phyloP scores from a whole-genome alignment of 2,113 vertebrate genomes.

The Ochotona curzoniae region DNA sequence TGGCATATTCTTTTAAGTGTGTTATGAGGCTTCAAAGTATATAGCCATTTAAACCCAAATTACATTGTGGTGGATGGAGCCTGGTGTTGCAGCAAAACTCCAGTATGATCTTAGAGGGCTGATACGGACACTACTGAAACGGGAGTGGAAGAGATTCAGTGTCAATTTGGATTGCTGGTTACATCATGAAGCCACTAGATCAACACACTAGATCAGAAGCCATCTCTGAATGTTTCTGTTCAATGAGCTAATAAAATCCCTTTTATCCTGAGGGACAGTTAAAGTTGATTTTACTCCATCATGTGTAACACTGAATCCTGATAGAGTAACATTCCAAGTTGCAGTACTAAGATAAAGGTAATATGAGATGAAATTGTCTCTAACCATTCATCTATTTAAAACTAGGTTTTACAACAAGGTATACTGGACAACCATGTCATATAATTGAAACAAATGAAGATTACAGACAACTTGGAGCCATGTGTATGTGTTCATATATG shows the following conservation, averaged over 20 bases:
- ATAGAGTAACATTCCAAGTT: neutral
- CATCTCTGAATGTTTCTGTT: slow-evolving; percentile 40
- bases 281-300: neutral
- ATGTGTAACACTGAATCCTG: neutral
- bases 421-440: slow-evolving; percentile 3
- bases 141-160: slow-evolving; percentile 20
- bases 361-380: slow-evolving; percentile 11
- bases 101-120: neutral
- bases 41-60: slow-evolving; percentile 38
- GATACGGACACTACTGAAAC: neutral
- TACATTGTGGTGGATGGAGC: neutral
- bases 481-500: neutral
- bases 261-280: neutral
- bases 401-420: neutral
- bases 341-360: slow-evolving; percentile 1
- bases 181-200: slow-evolving; percentile 35
- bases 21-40: slow-evolving; percentile 22
- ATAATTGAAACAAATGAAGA: neutral
- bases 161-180: neutral
- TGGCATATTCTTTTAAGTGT: neutral
- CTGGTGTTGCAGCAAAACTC: neutral
- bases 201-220: neutral
- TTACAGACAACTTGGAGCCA: slow-evolving; percentile 40
- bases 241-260: slow-evolving; percentile 42
- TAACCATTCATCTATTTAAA: slow-evolving; percentile 6